phyloP scores from a whole-genome alignment of 2,113 vertebrate genomes.

The Arenaria interpres region DNA sequence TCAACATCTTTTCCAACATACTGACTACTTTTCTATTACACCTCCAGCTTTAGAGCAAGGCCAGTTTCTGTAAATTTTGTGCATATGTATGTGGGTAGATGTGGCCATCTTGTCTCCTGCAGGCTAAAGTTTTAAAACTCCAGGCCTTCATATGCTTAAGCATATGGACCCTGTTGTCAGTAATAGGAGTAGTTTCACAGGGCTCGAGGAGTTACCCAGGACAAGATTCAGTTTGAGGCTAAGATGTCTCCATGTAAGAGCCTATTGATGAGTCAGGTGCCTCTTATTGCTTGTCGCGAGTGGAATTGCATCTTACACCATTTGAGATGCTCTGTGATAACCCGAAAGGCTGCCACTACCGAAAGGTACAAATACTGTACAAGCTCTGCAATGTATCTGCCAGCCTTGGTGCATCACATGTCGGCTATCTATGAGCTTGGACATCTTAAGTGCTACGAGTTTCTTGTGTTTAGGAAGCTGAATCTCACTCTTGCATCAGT shows the following conservation, averaged over 20 bases:
- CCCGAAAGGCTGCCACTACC: neutral
- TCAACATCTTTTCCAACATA: neutral
- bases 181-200: neutral
- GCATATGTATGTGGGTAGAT: accelerated
- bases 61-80: neutral
- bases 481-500: neutral
- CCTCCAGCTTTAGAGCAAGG: accelerated
- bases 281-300: neutral
- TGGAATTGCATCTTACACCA: neutral
- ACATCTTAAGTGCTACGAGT: neutral
- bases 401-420: neutral
- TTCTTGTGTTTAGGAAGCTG: neutral
- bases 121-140: neutral
- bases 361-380: neutral
- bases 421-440: neutral
- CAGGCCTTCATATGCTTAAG: neutral
- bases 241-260: neutral
- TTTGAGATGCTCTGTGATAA: neutral
- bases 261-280: neutral
- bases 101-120: neutral
- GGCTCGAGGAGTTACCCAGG: neutral
- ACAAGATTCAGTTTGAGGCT: neutral
- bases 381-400: neutral
- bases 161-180: accelerated
- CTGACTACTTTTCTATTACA: neutral